These are phyloP conservation scores for Odocoileus virginianus DNA, from an alignment of 2,113 vertebrate genomes.

Conservation along the genomic window DNA sequence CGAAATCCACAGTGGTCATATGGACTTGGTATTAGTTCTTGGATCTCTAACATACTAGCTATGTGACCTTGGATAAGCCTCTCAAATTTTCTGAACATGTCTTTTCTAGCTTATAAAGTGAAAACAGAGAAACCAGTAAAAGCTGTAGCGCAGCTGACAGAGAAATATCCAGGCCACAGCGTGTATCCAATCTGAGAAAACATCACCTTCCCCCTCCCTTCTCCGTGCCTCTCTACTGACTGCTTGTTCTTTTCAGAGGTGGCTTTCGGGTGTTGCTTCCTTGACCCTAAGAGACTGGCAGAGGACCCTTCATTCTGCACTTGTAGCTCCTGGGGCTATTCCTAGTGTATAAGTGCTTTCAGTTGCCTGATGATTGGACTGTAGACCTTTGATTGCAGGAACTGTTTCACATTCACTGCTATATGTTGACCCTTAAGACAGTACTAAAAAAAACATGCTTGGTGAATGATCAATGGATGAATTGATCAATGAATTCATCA, in stretches of 20 bases:
- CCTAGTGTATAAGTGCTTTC: neutral
- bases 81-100: neutral
- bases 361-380: neutral
- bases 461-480: neutral
- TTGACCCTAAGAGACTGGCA: neutral
- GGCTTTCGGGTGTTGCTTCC: neutral
- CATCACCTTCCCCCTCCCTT: neutral
- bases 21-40: neutral
- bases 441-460: neutral
- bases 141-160: neutral
- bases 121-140: neutral
- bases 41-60: neutral
- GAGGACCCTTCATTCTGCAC: neutral
- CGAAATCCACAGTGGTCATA: neutral
- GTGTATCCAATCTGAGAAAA: neutral
- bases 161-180: neutral
- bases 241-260: neutral
- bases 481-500: neutral
- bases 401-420: neutral
- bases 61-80: slow-evolving; percentile 1
- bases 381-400: neutral
- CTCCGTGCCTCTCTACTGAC: too few relatives aligned
- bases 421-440: neutral
- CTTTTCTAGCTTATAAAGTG: neutral
- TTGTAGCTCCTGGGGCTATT: neutral